phyloP scores from a whole-genome alignment of 2,113 vertebrate species.

The Plotosus lineatus region DNA sequence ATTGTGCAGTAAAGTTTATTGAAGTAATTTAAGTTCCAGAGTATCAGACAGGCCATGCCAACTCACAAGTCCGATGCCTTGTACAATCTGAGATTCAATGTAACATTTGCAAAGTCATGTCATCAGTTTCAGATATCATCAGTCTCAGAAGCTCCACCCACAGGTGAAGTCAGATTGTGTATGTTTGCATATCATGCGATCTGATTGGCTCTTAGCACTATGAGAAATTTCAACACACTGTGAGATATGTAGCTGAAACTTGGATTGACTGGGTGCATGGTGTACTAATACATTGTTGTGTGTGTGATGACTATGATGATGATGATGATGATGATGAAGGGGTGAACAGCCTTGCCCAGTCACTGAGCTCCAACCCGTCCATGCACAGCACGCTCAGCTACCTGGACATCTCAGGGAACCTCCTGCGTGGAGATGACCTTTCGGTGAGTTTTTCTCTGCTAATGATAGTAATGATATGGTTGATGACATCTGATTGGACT shows the following conservation, averaged over 20 bases:
- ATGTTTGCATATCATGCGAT: background rate
- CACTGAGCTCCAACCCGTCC: constrained; percentile 82
- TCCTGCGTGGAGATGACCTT: constrained; percentile 82
- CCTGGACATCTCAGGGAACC: constrained; percentile 87
- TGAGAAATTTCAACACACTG: background rate
- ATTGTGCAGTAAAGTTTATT: too few species aligned
- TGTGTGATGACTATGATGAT: constrained; percentile 31
- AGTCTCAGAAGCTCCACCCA: background rate
- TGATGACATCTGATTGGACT: background rate
- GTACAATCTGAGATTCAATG: background rate
- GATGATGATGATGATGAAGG: constrained; percentile 66
- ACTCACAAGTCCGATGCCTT: background rate
- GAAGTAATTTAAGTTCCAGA: background rate
- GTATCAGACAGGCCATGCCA: background rate
- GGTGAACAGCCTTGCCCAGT: constrained; percentile 86
- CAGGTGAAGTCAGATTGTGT: too few species aligned
- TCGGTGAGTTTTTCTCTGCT: constrained; percentile 67
- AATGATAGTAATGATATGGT: background rate
- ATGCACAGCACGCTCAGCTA: constrained; percentile 76
- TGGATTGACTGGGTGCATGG: background rate
- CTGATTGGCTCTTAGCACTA: background rate
- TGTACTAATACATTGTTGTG: background rate
- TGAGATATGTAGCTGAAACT: background rate
- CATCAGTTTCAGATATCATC: too few species aligned
- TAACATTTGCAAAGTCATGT: too few species aligned